These are phyloP conservation scores for Sapajus apella DNA, from an alignment of 2,113 vertebrate genomes.

Conservation along the genomic window DNA sequence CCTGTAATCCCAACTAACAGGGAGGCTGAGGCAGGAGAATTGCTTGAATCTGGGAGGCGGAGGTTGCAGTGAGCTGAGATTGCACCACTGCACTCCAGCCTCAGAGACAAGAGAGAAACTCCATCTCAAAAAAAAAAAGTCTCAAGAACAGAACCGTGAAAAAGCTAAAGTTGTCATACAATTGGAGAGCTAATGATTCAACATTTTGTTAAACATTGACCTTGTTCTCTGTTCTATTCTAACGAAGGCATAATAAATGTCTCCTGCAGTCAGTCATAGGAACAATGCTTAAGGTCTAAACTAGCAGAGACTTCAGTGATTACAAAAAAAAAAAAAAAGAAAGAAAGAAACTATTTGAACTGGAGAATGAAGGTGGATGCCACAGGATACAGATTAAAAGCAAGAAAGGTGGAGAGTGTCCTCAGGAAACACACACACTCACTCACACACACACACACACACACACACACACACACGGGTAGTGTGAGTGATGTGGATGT, in stretches of 20 bases:
- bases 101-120: no score
- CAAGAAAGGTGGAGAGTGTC: not conserved
- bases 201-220: not conserved
- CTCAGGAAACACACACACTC: not conserved
- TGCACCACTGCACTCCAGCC: no score
- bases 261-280: fast-evolving
- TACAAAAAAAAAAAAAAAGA: not conserved
- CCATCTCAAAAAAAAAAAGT: no score
- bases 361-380: not conserved
- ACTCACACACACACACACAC: no score
- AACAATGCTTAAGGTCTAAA: not conserved
- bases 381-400: not conserved
- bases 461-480: no score
- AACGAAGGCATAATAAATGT: no score
- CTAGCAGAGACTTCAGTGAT: not conserved
- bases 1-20: no score
- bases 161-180: not conserved
- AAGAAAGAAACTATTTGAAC: not conserved
- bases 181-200: not conserved
- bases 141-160: not conserved
- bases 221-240: not conserved
- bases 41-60: no score
- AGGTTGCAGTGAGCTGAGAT: no score
- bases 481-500: no score
- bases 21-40: no score